These are phyloP conservation scores for Cossypha caffra DNA, from an alignment of 2,797 vertebrate species.

Conservation along the genomic window DNA sequence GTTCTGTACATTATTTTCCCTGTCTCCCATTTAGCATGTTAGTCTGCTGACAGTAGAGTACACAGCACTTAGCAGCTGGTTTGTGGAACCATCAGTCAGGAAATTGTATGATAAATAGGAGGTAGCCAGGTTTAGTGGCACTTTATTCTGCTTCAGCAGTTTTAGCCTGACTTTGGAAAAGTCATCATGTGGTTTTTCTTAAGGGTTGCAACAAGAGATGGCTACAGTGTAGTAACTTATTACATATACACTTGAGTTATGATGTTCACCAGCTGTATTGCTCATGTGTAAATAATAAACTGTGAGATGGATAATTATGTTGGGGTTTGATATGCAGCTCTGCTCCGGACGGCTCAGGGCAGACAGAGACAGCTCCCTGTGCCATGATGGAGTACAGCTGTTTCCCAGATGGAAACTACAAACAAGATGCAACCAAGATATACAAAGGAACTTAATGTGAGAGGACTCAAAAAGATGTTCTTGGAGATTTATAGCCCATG, in stretches of 20 bases:
- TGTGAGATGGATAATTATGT: constrained; percentile 66
- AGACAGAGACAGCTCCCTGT: constrained; percentile 54
- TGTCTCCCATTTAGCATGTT: constrained; percentile 77
- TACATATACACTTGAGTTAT: constrained; percentile 73
- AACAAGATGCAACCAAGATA: constrained; percentile 32
- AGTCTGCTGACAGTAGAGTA: constrained; percentile 80
- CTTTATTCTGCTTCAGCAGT: constrained; percentile 84
- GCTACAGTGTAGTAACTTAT: constrained; percentile 66
- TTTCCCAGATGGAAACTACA: constrained; percentile 32
- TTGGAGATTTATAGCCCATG: not conserved
- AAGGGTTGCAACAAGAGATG: constrained; percentile 72
- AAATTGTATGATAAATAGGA: constrained; percentile 85
- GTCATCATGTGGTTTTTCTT: constrained; percentile 78
- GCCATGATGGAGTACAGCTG: constrained; percentile 36
- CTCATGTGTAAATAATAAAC: constrained; percentile 80
- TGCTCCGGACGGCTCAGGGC: not conserved
- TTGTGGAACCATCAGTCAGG: constrained; percentile 84
- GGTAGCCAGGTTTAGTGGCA: constrained; percentile 78
- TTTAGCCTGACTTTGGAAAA: constrained; percentile 80
- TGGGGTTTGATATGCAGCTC: constrained; percentile 57
- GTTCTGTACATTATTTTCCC: constrained; percentile 73
- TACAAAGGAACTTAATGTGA: not conserved
- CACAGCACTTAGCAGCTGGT: constrained; percentile 84
- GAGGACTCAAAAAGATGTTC: not conserved
- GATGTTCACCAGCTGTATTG: constrained; percentile 70